Evolutionary conservation across 2,797 vertebrate species (phyloP).

Genomic region (Halcyon leucocephala): DNA sequence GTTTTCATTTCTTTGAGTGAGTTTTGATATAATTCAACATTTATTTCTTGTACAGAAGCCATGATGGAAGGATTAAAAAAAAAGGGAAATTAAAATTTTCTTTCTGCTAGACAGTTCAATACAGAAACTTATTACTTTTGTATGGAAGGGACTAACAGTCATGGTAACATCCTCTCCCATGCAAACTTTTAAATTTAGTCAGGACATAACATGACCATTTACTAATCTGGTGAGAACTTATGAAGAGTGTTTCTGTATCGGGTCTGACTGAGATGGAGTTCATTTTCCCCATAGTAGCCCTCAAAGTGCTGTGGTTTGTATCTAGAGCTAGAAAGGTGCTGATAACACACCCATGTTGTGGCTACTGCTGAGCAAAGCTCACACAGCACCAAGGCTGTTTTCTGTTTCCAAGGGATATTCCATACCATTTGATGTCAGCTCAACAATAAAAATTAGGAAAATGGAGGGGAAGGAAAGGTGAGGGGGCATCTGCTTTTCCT

Average conservation of each 20-base stretch:
- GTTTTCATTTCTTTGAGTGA: background rate
- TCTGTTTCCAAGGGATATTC: too few relatives aligned
- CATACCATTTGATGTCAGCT: too few relatives aligned
- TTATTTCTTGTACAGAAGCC: background rate
- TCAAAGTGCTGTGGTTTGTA: too few relatives aligned
- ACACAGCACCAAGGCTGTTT: too few relatives aligned
- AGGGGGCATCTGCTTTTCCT: too few relatives aligned
- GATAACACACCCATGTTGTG: too few relatives aligned
- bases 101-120: background rate
- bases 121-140: background rate
- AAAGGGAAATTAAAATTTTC: background rate
- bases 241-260: background rate
- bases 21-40: background rate
- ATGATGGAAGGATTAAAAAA: background rate
- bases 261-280: too few relatives aligned
- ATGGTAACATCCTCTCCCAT: background rate
- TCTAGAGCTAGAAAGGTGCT: too few relatives aligned
- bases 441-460: too few relatives aligned
- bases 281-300: too few relatives aligned
- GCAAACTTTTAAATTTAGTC: background rate
- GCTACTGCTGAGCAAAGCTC: too few relatives aligned
- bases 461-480: too few relatives aligned
- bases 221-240: background rate
- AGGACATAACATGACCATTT: background rate
- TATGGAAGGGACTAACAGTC: background rate